A percentile compares a stretch with the other conserved stretches of the same genome.
Evolutionary conservation across 2,113 vertebrate genomes (phyloP).

Genomic region (Rhipidura dahli): DNA sequence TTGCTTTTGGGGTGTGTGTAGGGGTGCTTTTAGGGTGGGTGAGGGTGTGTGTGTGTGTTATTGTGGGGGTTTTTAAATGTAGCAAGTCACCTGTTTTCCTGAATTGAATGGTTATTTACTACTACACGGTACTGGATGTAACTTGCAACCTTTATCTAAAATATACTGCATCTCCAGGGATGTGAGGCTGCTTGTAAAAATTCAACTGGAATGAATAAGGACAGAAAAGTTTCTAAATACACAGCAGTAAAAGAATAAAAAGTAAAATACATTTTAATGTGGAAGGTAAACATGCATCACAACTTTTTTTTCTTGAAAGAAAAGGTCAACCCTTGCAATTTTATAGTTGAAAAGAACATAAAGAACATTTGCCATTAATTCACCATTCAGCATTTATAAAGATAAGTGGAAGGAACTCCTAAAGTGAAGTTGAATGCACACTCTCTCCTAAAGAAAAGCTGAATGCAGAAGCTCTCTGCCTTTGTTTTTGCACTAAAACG

Average conservation of each 20-base stretch:
- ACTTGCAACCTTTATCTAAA: not conserved
- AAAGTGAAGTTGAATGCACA: not conserved
- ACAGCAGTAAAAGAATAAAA: not conserved
- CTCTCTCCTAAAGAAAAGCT: not conserved
- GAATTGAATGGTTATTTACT: not conserved
- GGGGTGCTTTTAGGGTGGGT: no score
- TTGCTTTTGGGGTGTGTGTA: not conserved
- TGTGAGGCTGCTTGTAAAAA: not conserved
- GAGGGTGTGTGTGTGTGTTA: no score
- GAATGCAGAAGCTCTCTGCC: not conserved
- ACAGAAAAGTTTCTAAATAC: not conserved
- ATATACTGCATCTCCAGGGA: not conserved
- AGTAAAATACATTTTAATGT: not conserved
- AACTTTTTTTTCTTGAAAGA: not conserved
- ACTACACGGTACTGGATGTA: not conserved
- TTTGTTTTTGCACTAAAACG: not conserved
- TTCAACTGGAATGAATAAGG: not conserved
- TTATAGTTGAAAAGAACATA: fast-evolving
- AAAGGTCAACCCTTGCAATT: not conserved
- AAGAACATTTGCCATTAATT: not conserved
- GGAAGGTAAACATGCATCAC: not conserved
- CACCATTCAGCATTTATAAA: not conserved
- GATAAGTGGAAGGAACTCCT: not conserved
- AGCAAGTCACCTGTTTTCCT: not conserved
- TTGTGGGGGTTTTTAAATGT: not conserved